Evolutionary conservation across 2,113 vertebrate species (phyloP).

Genomic region (Tachuris rubrigastra): DNA sequence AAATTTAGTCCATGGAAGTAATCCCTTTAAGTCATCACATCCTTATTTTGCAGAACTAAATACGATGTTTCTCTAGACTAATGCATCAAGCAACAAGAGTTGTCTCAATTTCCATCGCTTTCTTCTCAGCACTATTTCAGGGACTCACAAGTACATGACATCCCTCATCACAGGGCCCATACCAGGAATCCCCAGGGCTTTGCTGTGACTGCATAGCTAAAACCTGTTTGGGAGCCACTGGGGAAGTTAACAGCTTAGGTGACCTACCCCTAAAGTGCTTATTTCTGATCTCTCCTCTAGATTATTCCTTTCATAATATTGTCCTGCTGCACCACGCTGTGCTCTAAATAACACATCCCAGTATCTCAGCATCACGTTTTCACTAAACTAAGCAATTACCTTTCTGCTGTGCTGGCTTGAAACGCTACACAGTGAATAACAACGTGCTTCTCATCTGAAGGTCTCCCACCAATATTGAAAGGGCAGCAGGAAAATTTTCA

Average conservation of each 20-base stretch:
- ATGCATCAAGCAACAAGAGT: background rate
- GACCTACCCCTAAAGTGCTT: background rate
- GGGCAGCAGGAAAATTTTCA: background rate
- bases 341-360: slow-evolving; percentile 35
- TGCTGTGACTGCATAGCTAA: background rate
- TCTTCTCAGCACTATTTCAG: background rate
- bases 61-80: background rate
- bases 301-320: slow-evolving; percentile 31
- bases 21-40: slow-evolving; percentile 13
- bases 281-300: slow-evolving; percentile 1
- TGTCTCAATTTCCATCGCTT: background rate
- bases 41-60: background rate
- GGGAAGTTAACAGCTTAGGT: background rate
- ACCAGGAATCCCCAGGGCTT: background rate
- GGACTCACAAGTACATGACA: background rate
- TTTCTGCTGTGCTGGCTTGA: slow-evolving; percentile 1
- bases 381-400: slow-evolving; percentile 35
- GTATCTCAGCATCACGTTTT: background rate
- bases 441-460: background rate
- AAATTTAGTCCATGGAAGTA: slow-evolving; percentile 20
- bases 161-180: background rate
- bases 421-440: background rate
- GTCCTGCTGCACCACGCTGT: background rate
- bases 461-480: background rate
- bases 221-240: background rate